Percentiles rank a stretch among this genome's conserved stretches.
phyloP scores from a whole-genome alignment of 2,888 invertebrate species.

The Ditula angustiorana region DNA sequence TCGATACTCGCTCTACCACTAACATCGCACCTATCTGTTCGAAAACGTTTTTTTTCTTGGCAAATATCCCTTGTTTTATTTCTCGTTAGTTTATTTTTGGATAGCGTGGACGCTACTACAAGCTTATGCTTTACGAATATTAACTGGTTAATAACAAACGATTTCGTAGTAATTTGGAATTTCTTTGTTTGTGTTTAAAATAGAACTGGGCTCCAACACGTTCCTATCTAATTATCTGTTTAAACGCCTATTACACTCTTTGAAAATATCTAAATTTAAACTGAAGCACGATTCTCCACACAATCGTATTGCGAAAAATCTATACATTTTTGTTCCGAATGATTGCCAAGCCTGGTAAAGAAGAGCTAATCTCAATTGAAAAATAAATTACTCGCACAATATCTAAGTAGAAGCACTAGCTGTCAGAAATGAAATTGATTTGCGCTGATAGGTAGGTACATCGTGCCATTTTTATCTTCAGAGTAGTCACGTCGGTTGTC shows the following conservation, averaged over 20 bases:
- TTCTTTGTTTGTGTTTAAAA: slow-evolving; percentile 29
- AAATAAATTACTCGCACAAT: slow-evolving; percentile 17
- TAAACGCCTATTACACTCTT: no score
- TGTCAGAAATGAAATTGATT: slow-evolving; percentile 35
- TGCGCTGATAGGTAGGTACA: slow-evolving; percentile 44
- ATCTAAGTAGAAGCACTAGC: slow-evolving; percentile 18
- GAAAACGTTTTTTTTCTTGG: slow-evolving; percentile 67
- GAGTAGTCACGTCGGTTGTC: slow-evolving; percentile 49
- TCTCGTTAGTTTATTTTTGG: slow-evolving; percentile 64
- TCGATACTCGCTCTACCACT: slow-evolving; percentile 23
- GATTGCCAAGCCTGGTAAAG: neutral
- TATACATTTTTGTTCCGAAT: neutral
- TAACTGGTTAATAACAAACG: slow-evolving; percentile 38
- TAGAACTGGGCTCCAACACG: slow-evolving; percentile 1
- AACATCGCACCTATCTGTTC: slow-evolving; percentile 46
- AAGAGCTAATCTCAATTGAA: slow-evolving; percentile 13
- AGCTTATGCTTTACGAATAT: slow-evolving; percentile 47
- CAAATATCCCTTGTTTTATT: slow-evolving; percentile 70
- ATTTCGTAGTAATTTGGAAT: slow-evolving; percentile 24
- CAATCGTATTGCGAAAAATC: neutral
- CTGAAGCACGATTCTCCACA: no score
- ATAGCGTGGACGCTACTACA: slow-evolving; percentile 59
- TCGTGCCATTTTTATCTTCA: slow-evolving; percentile 53
- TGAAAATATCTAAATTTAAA: no score
- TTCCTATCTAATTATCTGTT: neutral